Percentiles rank a stretch among this genome's conserved stretches.
Evolutionary conservation across 2,888 invertebrate genomes (phyloP).

Genomic region (Cantharis flavilabris): DNA sequence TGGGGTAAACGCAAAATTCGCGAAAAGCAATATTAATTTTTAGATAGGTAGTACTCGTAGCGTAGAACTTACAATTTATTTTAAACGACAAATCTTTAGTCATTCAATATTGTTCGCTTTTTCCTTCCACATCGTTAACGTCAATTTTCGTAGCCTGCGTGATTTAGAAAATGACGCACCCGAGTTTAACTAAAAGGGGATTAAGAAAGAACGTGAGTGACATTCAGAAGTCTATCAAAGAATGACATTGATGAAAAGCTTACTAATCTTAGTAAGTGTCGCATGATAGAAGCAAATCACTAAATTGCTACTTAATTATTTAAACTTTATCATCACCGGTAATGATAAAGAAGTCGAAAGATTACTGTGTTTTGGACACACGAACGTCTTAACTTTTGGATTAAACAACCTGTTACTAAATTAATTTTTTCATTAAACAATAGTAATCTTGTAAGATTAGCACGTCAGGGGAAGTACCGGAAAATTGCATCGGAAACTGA

Average conservation of each 20-base stretch:
- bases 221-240: constrained; percentile 9
- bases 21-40: background rate
- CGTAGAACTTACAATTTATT: background rate
- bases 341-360: background rate
- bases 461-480: too few relatives aligned
- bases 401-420: constrained; percentile 30
- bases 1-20: background rate
- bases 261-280: constrained; percentile 5
- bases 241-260: constrained; percentile 13
- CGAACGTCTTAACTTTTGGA: background rate
- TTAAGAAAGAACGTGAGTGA: constrained; percentile 9
- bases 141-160: constrained; percentile 5
- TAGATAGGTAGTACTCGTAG: background rate
- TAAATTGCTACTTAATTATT: constrained; percentile 8
- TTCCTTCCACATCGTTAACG: constrained; percentile 10
- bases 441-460: too few relatives aligned
- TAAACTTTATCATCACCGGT: background rate
- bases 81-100: background rate
- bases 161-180: constrained; percentile 9
- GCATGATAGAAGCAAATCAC: constrained; percentile 7
- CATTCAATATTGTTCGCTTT: constrained; percentile 6
- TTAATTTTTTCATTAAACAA: too few relatives aligned
- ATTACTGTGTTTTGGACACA: background rate
- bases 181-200: constrained; percentile 7
- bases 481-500: too few relatives aligned